Conservation (phyloP, 2,797 vertebrate genomes). For the Yasuhikotakia modesta region DNA sequence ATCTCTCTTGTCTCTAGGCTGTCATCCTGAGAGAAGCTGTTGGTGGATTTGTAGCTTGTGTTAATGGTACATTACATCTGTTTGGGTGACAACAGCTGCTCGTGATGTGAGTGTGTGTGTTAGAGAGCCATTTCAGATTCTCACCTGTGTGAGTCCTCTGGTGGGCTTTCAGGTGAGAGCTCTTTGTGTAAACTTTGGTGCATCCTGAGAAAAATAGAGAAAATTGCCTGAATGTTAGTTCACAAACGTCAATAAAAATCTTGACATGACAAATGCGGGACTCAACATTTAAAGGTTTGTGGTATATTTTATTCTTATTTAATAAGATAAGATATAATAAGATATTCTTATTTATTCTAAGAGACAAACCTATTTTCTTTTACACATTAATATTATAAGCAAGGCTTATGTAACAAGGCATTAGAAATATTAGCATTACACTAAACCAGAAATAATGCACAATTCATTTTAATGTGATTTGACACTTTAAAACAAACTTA, state of each 20-base stretch:
- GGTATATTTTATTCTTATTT: too few relatives aligned
- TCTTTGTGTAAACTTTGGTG: slow-evolving; percentile 94
- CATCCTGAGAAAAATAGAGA: slow-evolving; percentile 79
- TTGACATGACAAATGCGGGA: too few relatives aligned
- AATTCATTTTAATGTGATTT: too few relatives aligned
- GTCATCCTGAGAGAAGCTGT: slow-evolving; percentile 35
- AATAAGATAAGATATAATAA: too few relatives aligned
- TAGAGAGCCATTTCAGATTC: slow-evolving; percentile 44
- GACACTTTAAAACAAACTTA: too few relatives aligned
- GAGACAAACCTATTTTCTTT: too few relatives aligned
- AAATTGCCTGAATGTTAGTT: slow-evolving; percentile 29
- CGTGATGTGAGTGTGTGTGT: slow-evolving; percentile 41
- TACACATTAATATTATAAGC: background rate
- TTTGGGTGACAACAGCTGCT: slow-evolving; percentile 45
- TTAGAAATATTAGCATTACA: background rate
- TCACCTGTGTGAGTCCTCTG: slow-evolving; percentile 93
- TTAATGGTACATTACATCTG: slow-evolving; percentile 51
- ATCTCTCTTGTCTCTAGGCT: slow-evolving; percentile 32
- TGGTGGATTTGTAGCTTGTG: slow-evolving; percentile 47
- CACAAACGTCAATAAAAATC: background rate
- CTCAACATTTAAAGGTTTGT: too few relatives aligned
- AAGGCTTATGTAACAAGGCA: background rate
- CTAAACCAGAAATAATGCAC: too few relatives aligned
- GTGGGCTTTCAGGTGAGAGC: slow-evolving; percentile 93
- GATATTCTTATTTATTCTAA: too few relatives aligned